Evolutionary conservation across 2,797 vertebrate species (phyloP).

Genomic region (Manis crassicaudata): DNA sequence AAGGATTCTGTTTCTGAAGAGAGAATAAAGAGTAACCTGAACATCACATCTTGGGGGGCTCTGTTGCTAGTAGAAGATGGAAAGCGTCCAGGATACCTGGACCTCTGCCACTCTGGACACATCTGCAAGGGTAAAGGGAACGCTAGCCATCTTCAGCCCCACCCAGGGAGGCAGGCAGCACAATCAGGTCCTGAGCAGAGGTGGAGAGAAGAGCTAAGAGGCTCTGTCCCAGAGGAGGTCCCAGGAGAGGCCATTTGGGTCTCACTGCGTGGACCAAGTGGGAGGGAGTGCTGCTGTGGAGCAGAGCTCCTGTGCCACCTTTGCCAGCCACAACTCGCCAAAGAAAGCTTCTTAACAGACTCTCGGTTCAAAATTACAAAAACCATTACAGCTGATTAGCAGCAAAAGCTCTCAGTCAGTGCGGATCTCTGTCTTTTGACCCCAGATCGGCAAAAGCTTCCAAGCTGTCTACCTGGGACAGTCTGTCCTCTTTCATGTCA

Average conservation of each 20-base stretch:
- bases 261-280: neutral
- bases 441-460: constrained; percentile 59
- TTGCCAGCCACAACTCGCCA: constrained; percentile 68
- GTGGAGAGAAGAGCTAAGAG: neutral
- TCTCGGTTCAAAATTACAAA: constrained; percentile 56
- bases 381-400: constrained; percentile 63
- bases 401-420: constrained; percentile 68
- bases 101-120: constrained; percentile 16
- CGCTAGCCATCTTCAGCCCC: neutral
- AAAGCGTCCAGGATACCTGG: neutral
- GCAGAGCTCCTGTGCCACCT: constrained; percentile 44
- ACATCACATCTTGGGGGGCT: constrained; percentile 16
- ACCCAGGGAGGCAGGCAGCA: constrained; percentile 38
- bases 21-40: constrained; percentile 48
- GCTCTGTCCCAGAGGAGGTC: constrained; percentile 52
- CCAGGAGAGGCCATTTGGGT: constrained; percentile 47
- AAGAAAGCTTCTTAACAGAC: constrained; percentile 61
- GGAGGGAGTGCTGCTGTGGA: constrained; percentile 14
- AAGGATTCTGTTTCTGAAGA: constrained; percentile 42
- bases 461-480: constrained; percentile 62
- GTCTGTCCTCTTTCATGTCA: constrained; percentile 66
- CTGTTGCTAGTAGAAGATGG: constrained; percentile 5
- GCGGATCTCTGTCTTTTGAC: constrained; percentile 72
- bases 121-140: constrained; percentile 44
- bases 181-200: constrained; percentile 29